Evolutionary conservation across 1,140 invertebrate species (phyloP), one percentile per base, ranked within the genome.

Genomic region (Leptonema lineaticorne): DNA sequence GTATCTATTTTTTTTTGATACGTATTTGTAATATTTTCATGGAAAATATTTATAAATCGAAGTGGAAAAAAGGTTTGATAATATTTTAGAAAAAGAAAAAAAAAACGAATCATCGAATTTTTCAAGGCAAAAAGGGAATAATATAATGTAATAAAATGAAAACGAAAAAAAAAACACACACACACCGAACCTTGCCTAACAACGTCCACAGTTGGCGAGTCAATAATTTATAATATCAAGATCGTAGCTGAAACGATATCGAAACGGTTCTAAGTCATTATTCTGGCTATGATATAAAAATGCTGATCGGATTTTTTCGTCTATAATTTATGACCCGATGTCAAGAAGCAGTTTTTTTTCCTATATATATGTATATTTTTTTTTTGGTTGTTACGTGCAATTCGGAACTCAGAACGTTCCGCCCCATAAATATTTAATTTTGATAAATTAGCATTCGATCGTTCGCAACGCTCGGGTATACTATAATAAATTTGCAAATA

Each of bases 361-460:
- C n/a, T n/a, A n/a, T n/a, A n/a, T n/a, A n/a, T n/a, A n/a, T n/a
- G n/a, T n/a, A n/a, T n/a, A n/a, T n/a, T n/a, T n/a, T n/a, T n/a
- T 53, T 7, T 53, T 22, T 14, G 37, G 11, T 9, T 41, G 11
- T 41, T 41, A 3, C 37, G 37, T 41, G 11, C 37, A 16, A 16
- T 4, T 41, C 37, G 22, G 22, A 53, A 24, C 50, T 24, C n/a
- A 18, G 50, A 11, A 53, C 50, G 27, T 53, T 20, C 22, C 50
- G 20, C n/a, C n/a, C 50, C 50, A 53, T 53, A 53, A 53, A 53
- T 53, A 53, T 53, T 53, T 41, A 41, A 41, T 41, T 4, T 11
- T 2, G 9, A 41, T 24, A 26, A 53, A 53, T 53, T 26, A 7
- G 20, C 50, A 53, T 48, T 48, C 22, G 46, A 48, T 48, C 8